phyloP scores from a whole-genome alignment of 2,888 invertebrate genomes.

The Iphiclides podalirius region DNA sequence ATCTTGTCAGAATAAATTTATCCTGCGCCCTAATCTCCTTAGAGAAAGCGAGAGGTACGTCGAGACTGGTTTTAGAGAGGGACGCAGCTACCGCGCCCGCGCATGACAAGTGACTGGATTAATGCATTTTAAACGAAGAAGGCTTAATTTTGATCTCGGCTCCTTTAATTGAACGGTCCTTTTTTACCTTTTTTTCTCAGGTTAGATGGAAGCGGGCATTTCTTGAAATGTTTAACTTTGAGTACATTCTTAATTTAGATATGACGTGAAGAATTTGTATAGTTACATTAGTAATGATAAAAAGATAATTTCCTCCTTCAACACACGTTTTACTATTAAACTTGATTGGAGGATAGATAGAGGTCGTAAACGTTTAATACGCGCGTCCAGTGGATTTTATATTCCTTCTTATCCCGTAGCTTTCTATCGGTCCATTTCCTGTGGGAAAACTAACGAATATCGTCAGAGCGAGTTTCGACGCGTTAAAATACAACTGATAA shows the following conservation, averaged over 20 bases:
- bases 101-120: conserved; percentile 78
- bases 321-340: not conserved
- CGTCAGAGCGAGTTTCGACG: no score
- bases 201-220: conserved; percentile 22
- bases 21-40: conserved; percentile 56
- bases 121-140: conserved; percentile 79
- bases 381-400: no score
- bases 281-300: not conserved
- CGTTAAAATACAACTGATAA: no score
- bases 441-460: no score
- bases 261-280: not conserved
- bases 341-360: not conserved
- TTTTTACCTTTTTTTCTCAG: conserved; percentile 44
- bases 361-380: no score
- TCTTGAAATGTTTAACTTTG: not conserved
- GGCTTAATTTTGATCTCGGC: conserved; percentile 74
- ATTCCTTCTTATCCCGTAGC: no score
- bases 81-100: conserved; percentile 54
- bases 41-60: conserved; percentile 49
- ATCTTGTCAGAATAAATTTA: conserved; percentile 33
- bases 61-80: conserved; percentile 71
- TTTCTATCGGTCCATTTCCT: no score
- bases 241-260: not conserved
- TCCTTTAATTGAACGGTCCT: conserved; percentile 68
- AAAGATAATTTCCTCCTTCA: not conserved